Conservation (phyloP, 92 coral and sea anemone genomes). For the Muricea muricata region DNA sequence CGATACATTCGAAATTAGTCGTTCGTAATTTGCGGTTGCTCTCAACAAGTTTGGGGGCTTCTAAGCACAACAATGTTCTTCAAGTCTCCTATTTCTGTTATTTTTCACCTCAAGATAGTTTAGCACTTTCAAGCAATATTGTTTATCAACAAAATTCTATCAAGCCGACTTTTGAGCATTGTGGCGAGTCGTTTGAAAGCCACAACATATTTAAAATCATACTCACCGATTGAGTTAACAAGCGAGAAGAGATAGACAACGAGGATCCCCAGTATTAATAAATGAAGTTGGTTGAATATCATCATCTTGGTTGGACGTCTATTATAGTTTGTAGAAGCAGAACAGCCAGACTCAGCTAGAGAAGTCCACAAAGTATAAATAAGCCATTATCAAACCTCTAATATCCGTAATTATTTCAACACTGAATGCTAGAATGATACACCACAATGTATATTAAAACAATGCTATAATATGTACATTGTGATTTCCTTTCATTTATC, state of each 20-base stretch:
- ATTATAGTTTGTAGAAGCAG: neutral
- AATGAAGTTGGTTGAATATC: conserved; percentile 15
- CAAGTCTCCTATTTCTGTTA: neutral
- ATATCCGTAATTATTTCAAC: conserved; percentile 10
- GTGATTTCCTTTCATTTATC: neutral
- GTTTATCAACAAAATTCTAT: neutral
- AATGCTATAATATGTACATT: neutral
- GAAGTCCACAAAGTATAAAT: neutral
- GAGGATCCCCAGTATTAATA: conserved; percentile 29
- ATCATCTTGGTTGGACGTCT: conserved; percentile 44
- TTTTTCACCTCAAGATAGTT: neutral
- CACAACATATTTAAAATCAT: neutral
- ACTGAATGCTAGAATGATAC: neutral
- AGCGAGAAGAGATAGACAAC: neutral
- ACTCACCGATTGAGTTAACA: conserved; percentile 8
- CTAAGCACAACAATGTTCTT: neutral
- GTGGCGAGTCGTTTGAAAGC: neutral
- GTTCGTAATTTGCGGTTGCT: neutral
- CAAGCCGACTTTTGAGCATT: neutral
- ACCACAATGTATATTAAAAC: conserved; percentile 3
- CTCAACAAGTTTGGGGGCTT: neutral
- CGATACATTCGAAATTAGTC: neutral
- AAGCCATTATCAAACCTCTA: neutral
- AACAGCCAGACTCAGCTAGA: conserved; percentile 21
- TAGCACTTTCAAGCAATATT: neutral